Conservation (phyloP, 2,888 invertebrate genomes). For the Eupsilia transversa region DNA sequence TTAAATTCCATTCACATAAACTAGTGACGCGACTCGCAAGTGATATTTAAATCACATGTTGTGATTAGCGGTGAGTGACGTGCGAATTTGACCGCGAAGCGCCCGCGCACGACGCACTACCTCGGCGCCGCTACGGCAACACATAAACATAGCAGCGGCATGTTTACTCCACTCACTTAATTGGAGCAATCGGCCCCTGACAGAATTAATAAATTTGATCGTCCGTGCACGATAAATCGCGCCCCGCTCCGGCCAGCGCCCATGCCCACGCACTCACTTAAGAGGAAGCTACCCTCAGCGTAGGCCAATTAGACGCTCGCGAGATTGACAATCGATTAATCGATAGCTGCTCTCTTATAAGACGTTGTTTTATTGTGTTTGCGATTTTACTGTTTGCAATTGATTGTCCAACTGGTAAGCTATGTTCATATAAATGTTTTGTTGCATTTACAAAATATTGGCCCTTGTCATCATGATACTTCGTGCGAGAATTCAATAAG, state of each 20-base stretch:
- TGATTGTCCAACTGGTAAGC: constrained; percentile 12
- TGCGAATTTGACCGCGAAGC: constrained; percentile 73
- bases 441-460: constrained; percentile 74
- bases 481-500: constrained; percentile 87
- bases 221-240: constrained; percentile 81
- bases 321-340: constrained; percentile 66
- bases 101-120: constrained; percentile 55
- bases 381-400: constrained; percentile 42
- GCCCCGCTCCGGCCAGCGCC: constrained; percentile 75
- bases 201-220: constrained; percentile 87
- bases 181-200: constrained; percentile 86
- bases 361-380: constrained; percentile 61
- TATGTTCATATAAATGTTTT: constrained; percentile 32
- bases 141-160: constrained; percentile 83
- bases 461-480: constrained; percentile 74
- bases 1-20: constrained; percentile 59
- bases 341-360: constrained; percentile 48
- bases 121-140: constrained; percentile 64
- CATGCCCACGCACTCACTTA: constrained; percentile 74
- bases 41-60: constrained; percentile 74
- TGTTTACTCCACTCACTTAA: constrained; percentile 87
- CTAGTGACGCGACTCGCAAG: constrained; percentile 57
- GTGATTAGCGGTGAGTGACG: constrained; percentile 78
- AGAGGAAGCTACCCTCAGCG: constrained; percentile 64
- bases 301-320: constrained; percentile 65